A percentile compares a stretch with the other conserved stretches of the same genome.
These are phyloP conservation scores for Lymantria monacha DNA, from an alignment of 2,888 invertebrate species.

Conservation along the genomic window DNA sequence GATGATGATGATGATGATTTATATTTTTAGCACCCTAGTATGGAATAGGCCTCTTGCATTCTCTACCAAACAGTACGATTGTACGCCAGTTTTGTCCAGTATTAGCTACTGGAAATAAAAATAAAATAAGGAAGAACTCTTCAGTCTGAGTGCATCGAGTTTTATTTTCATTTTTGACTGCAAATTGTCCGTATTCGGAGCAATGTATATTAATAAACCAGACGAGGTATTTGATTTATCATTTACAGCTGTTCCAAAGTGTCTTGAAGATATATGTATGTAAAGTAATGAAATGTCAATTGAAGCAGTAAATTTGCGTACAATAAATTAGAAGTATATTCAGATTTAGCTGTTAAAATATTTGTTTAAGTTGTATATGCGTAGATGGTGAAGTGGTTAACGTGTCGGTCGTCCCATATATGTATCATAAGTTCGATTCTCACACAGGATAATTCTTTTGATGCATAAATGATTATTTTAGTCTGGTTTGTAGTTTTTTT, in stretches of 20 bases:
- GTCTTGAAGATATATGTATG: slow-evolving; percentile 8
- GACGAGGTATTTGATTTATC: slow-evolving; percentile 28
- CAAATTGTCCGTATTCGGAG: slow-evolving; percentile 22
- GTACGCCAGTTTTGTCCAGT: no score
- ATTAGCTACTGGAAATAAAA: not conserved
- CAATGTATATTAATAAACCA: slow-evolving; percentile 31
- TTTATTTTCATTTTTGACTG: slow-evolving; percentile 24
- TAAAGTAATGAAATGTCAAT: slow-evolving; percentile 9
- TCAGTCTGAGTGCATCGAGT: slow-evolving; percentile 8
- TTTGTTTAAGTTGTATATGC: not conserved
- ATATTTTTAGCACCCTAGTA: no score
- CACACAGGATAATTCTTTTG: no score
- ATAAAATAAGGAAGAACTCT: not conserved
- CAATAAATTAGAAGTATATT: not conserved
- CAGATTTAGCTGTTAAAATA: not conserved
- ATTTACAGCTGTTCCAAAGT: slow-evolving; percentile 21
- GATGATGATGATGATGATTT: no score
- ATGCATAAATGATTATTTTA: no score
- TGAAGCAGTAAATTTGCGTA: slow-evolving; percentile 5
- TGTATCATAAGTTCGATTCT: no score
- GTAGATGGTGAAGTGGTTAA: no score
- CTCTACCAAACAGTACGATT: no score
- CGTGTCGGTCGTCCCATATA: no score
- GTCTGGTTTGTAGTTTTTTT: no score
- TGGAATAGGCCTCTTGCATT: no score